Conservation (phyloP, 2,888 invertebrate species). For the Drosophila mayaguana region DNA sequence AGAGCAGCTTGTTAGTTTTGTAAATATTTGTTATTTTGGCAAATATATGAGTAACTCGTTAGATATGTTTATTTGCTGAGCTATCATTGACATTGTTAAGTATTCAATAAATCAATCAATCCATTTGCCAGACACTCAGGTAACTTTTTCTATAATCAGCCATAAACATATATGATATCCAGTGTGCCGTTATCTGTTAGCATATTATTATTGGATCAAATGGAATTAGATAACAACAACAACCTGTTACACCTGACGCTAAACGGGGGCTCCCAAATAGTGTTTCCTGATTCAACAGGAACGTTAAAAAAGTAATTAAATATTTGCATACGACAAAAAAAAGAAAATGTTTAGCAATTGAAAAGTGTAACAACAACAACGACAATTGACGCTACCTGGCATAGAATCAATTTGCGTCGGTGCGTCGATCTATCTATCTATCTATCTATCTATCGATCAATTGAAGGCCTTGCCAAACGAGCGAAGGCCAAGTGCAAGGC, state of each 20-base stretch:
- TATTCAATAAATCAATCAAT: conserved; percentile 38
- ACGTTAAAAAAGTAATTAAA: conserved; percentile 28
- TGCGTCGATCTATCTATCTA: conserved; percentile 60
- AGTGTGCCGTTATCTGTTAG: conserved; percentile 33
- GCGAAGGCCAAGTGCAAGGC: conserved; percentile 52
- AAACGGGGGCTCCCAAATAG: conserved; percentile 2
- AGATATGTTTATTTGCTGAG: neutral
- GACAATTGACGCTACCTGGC: conserved; percentile 38
- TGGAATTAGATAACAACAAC: conserved; percentile 26
- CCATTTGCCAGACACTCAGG: conserved; percentile 57
- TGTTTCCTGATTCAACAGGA: conserved; percentile 43
- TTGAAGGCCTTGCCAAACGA: conserved; percentile 57
- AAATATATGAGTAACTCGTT: conserved; percentile 9
- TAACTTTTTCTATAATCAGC: conserved; percentile 34
- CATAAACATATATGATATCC: conserved; percentile 28
- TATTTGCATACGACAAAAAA: conserved; percentile 63
- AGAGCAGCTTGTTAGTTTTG: neutral
- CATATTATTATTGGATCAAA: conserved; percentile 25
- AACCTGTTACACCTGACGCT: conserved; percentile 45
- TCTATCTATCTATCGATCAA: conserved; percentile 66
- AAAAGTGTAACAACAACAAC: conserved; percentile 7
- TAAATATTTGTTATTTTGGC: neutral
- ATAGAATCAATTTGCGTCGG: conserved; percentile 43
- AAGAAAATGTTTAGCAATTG: conserved; percentile 15
- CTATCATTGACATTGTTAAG: conserved; percentile 17